Base-by-base conservation (phyloP, 1,140 invertebrate species). In the Pollicipes pollicipes region DNA sequence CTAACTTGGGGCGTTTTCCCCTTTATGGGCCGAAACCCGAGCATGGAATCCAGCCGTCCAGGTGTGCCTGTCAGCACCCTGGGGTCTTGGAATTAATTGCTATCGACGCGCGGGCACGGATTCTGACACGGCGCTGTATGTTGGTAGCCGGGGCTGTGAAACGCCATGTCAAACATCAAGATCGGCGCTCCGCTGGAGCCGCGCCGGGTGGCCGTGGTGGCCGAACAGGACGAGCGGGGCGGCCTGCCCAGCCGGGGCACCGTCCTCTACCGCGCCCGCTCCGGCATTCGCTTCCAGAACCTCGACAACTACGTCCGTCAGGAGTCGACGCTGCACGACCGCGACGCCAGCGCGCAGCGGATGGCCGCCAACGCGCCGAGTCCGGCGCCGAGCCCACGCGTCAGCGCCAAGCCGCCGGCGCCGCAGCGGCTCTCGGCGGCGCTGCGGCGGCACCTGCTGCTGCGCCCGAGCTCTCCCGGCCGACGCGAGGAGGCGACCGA, bases 221-320 rank as follows among this genome's bases (percentile, higher is more conserved):
- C 17, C 45, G 45, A 58, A 2, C 45, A 10, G 13, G 45, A 58
- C 45, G n/a, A n/a, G n/a, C n/a, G n/a, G n/a, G n/a, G n/a, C n/a
- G n/a, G n/a, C n/a, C 24, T 21, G 10, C 24, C 17, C 10, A 21
- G 45, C 45, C 45, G 45, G 13, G 45, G 45, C 8, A 58, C 72
- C 10, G 71, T 67, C 30, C 58, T 70, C 10, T 73, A 73, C 63
- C 73, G 73, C 26, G 73, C 73, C 67, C 58, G 72, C 13, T 73
- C 73, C 67, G 73, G 73, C 4, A 69, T 73, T 29, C 69, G 71
- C 68, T 73, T 72, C 70, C 73, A 73, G 67, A 68, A 70, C n/a
- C 71, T 70, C n/a, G 68, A 64, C 31, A 66, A 35, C 29, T 35
- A 58, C 64, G 66, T 29, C 10, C 28, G 26, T 21, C 16, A 17